Evolutionary conservation across 2,888 invertebrate genomes (phyloP), one percentile per base, ranked within the genome.

Genomic region (Torymus tubicola): DNA sequence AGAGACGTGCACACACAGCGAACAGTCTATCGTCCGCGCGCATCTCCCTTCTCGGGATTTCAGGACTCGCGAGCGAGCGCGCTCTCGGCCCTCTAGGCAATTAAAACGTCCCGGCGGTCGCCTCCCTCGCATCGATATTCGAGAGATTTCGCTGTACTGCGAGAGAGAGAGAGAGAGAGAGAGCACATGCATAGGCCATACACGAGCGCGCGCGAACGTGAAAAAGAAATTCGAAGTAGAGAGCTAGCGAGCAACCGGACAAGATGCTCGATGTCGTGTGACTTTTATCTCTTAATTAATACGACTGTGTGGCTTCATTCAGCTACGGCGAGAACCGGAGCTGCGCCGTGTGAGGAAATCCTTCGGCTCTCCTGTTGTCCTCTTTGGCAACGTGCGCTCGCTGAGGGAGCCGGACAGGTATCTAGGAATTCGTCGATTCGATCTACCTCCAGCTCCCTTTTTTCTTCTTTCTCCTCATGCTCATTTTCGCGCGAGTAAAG

Each of bases 21-120:
- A 5, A 42, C 42, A 50, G 63, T 64, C 75, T 78, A 79, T 81
- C 79, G 52, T 52, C 52, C n/a, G 14, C 10, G 70, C 16, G 67
- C 57, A 82, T 82, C 80, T 80, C 71, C 10, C 67, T 82, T 82
- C 80, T 82, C 64, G 74, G 77, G 81, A 81, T 83, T 80, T 79
- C 79, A 72, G 75, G 71, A 75, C 81, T 72, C 75, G 65, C 65
- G 69, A 16, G 63, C 75, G 65, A 60, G 69, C 13, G 63, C 42
- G 58, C 69, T 63, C 55, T 69, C 74, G 69, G 61, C 69, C 52
- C 74, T 67, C 71, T 80, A 86, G 88, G 88, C 88, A 89, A 89
- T 89, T 89, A 89, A 89, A 89, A 86, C 87, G 87, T 89, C 88
- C 87, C 86, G 86, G 21, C 58, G 21, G 60, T 21, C 42, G 42